phyloP scores from a whole-genome alignment of 2,888 invertebrate species.

The Thereva nobilitata region DNA sequence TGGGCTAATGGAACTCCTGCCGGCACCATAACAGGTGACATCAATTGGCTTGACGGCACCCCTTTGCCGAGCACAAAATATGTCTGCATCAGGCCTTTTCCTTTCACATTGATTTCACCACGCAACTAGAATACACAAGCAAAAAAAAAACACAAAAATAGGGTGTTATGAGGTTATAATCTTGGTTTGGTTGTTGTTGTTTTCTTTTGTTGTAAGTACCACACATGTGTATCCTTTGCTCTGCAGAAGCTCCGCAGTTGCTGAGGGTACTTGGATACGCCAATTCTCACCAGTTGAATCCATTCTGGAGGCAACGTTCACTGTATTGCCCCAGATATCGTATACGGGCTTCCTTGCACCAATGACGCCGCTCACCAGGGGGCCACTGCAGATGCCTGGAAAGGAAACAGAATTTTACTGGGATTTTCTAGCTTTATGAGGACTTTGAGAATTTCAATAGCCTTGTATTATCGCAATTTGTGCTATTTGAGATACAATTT shows the following conservation, averaged over 20 bases:
- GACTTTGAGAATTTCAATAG: no score
- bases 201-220: constrained; percentile 45
- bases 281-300: constrained; percentile 90
- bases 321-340: constrained; percentile 97
- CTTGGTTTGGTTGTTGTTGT: not conserved
- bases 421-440: no score
- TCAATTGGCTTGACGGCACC: constrained; percentile 52
- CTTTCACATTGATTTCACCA: constrained; percentile 89
- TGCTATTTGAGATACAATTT: no score
- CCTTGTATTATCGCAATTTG: no score
- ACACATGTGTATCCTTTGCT: constrained; percentile 56
- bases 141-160: not conserved
- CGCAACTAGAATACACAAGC: constrained; percentile 65
- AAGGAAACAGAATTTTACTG: not conserved
- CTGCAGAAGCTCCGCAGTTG: constrained; percentile 73
- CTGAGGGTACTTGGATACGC: constrained; percentile 85
- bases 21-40: constrained; percentile 53
- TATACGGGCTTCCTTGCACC: constrained; percentile 95
- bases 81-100: constrained; percentile 96
- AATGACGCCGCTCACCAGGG: constrained; percentile 92
- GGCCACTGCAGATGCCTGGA: constrained; percentile 86
- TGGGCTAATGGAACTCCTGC: constrained; percentile 60
- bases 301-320: constrained; percentile 97
- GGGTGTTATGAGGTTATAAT: not conserved
- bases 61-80: constrained; percentile 78